These are phyloP conservation scores for Eilema sororculum DNA, from an alignment of 2,888 invertebrate genomes.

Conservation along the genomic window DNA sequence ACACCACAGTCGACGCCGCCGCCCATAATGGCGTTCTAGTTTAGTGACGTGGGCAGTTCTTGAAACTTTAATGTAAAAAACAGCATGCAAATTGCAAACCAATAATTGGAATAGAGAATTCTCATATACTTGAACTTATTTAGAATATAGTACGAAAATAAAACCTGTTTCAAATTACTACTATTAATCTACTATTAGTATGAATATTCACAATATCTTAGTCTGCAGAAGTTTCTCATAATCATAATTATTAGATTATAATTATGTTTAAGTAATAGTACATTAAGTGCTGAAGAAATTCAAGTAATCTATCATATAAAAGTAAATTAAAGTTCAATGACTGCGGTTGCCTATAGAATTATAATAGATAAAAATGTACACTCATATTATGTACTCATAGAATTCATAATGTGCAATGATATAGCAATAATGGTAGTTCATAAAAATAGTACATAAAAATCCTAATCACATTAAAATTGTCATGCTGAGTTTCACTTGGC, in stretches of 20 bases:
- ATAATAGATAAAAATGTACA: background rate
- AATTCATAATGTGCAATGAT: background rate
- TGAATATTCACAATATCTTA: background rate
- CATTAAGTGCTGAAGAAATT: background rate
- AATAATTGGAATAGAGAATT: background rate
- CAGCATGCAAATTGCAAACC: background rate
- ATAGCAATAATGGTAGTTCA: background rate
- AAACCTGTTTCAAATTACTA: background rate
- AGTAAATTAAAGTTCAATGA: background rate
- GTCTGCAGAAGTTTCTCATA: background rate
- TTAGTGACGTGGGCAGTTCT: background rate
- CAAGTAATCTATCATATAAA: background rate
- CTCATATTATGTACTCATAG: background rate
- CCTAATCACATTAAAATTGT: constrained; percentile 2
- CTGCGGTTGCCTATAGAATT: background rate
- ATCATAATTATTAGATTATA: background rate
- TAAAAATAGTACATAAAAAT: background rate
- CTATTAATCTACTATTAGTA: background rate
- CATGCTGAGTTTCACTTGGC: background rate
- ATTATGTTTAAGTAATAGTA: background rate
- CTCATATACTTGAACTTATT: too few species aligned
- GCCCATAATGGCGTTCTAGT: constrained; percentile 7
- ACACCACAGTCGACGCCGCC: background rate
- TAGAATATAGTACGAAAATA: background rate
- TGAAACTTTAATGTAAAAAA: constrained; percentile 2